Evolutionary conservation across 2,888 invertebrate species (phyloP), one percentile per base, ranked within the genome.

Genomic region (Polymixis lichenea): DNA sequence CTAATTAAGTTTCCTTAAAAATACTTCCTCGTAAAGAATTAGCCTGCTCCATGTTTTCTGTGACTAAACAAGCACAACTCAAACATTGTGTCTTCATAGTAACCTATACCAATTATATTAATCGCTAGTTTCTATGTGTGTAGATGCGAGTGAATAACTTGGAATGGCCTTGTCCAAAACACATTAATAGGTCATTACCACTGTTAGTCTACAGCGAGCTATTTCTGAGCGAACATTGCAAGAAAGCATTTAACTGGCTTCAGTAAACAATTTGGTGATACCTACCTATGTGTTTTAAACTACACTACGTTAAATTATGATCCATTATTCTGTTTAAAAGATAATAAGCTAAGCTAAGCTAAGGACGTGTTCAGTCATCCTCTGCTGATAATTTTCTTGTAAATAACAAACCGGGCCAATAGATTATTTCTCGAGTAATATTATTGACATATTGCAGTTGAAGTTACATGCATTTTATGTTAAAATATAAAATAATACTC

Each of bases 401-500:
- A 66, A 61, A 53, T 32, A 53, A 71, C 19, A 2, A 61, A 70
- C 1, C 1, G 46, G 4, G 1, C 11, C 2, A 19, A 17, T 32
- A 55, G 22, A n/a, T 56, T 6, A 55, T 32, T 25, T 32, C 7
- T 43, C 9, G n/a, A 67, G 6, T 2, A 46, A n/a, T 58, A 22
- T 19, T 15, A 11, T 46, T 46, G 43, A 46, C 1, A 0, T 43
- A 6, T 56, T 32, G 8, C 17, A 32, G 1, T 55, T 67, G 17
- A 49, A 43, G 15, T 28, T 22, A 32, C 0, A 22, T 38, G n/a
- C 0, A 28, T 46, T 46, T 58, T 38, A 25, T 17, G 15, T 46
- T 22, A 43, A 65, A 60, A 68, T 43, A 46, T 43, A n/a, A 43
- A 67, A 49, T 58, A 56, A 55, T 85, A 97, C 97, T 97, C 93